Evolutionary conservation across 53 echinoderm and acorn worm species (phyloP).

Genomic region (Stichopus horrens): DNA sequence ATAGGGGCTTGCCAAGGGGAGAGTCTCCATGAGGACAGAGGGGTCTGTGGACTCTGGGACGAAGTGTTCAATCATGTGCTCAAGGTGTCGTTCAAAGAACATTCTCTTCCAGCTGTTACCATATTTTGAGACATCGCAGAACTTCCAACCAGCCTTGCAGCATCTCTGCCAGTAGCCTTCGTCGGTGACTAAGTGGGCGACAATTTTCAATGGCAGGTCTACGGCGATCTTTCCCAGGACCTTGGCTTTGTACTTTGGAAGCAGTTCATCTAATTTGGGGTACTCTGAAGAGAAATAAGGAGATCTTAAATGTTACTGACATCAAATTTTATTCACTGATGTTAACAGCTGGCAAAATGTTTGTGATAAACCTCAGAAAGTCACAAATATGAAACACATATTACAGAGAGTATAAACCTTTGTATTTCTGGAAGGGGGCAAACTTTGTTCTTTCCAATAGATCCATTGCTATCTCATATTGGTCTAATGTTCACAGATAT

Average conservation of each 20-base stretch:
- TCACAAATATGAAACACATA: too few species aligned
- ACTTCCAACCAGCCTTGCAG: conserved; percentile 86
- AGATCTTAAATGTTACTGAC: too few species aligned
- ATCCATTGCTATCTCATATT: too few species aligned
- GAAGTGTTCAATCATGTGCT: conserved; percentile 91
- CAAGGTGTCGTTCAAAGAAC: conserved; percentile 97
- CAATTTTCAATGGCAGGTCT: conserved; percentile 83
- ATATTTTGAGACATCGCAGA: conserved; percentile 89
- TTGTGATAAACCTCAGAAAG: too few species aligned
- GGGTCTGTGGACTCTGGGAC: conserved; percentile 88
- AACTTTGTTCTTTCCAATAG: too few species aligned
- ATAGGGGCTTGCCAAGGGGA: conserved; percentile 87
- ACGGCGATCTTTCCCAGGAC: conserved; percentile 98
- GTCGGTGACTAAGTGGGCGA: conserved; percentile 92
- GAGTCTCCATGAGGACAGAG: conserved; percentile 54
- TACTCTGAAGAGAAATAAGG: conserved; percentile 69
- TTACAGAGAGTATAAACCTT: too few species aligned
- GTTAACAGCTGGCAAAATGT: too few species aligned
- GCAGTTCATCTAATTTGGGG: conserved; percentile 92
- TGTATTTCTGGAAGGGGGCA: too few species aligned
- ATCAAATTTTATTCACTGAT: too few species aligned
- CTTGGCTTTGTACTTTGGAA: conserved; percentile 93
- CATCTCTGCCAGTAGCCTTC: conserved; percentile 98
- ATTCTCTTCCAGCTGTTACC: conserved; percentile 93
- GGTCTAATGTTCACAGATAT: too few species aligned